phyloP scores from a whole-genome alignment of 1,140 invertebrate genomes.

The Holcopasites calliopsidis region DNA sequence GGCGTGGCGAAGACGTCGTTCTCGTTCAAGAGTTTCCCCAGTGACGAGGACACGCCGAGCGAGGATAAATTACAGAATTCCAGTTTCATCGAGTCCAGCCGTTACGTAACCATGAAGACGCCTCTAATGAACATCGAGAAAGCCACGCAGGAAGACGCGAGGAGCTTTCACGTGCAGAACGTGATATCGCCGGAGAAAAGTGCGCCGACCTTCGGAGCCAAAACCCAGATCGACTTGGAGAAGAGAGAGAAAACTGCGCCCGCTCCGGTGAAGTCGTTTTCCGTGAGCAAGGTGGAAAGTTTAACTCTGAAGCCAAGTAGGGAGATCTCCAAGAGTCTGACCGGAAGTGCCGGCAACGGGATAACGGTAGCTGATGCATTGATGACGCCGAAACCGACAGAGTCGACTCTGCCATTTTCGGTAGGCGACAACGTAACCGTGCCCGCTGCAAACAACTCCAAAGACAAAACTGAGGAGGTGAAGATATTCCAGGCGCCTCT shows the following conservation, averaged over 20 bases:
- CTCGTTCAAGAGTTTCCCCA: slow-evolving; percentile 68
- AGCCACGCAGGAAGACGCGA: slow-evolving; percentile 58
- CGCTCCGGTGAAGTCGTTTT: slow-evolving; percentile 17
- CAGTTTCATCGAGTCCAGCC: slow-evolving; percentile 71
- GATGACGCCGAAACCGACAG: slow-evolving; percentile 43
- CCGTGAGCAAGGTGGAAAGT: slow-evolving; percentile 51
- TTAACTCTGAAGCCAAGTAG: slow-evolving; percentile 54
- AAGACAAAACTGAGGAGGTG: slow-evolving; percentile 82
- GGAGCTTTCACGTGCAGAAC: slow-evolving; percentile 66
- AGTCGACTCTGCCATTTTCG: slow-evolving; percentile 65
- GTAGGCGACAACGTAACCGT: slow-evolving; percentile 65
- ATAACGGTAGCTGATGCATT: slow-evolving; percentile 66
- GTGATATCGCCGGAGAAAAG: slow-evolving; percentile 58
- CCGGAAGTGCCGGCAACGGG: slow-evolving; percentile 68
- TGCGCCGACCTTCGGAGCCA: slow-evolving; percentile 41
- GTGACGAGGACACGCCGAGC: slow-evolving; percentile 68
- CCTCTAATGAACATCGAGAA: slow-evolving; percentile 56
- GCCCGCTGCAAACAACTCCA: slow-evolving; percentile 55
- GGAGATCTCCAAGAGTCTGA: slow-evolving; percentile 63
- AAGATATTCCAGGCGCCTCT: slow-evolving; percentile 89
- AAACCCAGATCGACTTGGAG: slow-evolving; percentile 41
- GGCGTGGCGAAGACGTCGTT: slow-evolving; percentile 59
- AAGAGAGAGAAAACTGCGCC: slow-evolving; percentile 55
- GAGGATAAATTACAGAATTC: slow-evolving; percentile 78
- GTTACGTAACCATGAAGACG: slow-evolving; percentile 56